Conservation (phyloP, 2,888 invertebrate species). For the Caenorhabditis doughertyi region DNA sequence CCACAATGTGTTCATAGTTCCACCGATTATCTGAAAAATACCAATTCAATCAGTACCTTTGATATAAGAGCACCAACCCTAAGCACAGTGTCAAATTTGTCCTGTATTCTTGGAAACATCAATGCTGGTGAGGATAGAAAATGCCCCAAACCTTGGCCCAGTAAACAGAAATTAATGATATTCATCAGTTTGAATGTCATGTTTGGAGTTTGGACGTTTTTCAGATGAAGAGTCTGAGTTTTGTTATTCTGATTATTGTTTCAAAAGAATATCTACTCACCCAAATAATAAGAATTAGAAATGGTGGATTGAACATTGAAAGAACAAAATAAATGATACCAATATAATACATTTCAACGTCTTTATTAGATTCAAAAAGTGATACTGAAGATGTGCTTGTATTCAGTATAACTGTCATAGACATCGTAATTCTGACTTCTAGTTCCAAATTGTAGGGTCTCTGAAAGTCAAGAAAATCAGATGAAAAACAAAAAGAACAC, state of each 20-base stretch:
- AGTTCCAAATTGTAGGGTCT: neutral
- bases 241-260: neutral
- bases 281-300: constrained; percentile 10
- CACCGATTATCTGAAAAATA: constrained; percentile 32
- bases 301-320: constrained; percentile 11
- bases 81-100: constrained; percentile 14
- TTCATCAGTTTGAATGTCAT: constrained; percentile 49
- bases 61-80: constrained; percentile 6
- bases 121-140: constrained; percentile 25
- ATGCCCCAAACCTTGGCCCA: constrained; percentile 43
- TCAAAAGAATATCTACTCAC: neutral
- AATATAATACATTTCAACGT: constrained; percentile 7
- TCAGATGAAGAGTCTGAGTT: constrained; percentile 22
- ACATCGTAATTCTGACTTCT: neutral
- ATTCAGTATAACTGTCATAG: neutral
- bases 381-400: neutral
- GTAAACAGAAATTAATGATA: constrained; percentile 42
- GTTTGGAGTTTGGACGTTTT: constrained; percentile 4
- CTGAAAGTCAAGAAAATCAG: neutral
- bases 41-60: neutral
- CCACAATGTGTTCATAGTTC: constrained; percentile 54
- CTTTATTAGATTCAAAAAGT: neutral
- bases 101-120: constrained; percentile 46
- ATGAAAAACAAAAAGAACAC: constrained; percentile 13
- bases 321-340: constrained; percentile 3